These are phyloP conservation scores for Caenorhabditis brenneri DNA, from an alignment of 1,140 invertebrate species.

Conservation along the genomic window DNA sequence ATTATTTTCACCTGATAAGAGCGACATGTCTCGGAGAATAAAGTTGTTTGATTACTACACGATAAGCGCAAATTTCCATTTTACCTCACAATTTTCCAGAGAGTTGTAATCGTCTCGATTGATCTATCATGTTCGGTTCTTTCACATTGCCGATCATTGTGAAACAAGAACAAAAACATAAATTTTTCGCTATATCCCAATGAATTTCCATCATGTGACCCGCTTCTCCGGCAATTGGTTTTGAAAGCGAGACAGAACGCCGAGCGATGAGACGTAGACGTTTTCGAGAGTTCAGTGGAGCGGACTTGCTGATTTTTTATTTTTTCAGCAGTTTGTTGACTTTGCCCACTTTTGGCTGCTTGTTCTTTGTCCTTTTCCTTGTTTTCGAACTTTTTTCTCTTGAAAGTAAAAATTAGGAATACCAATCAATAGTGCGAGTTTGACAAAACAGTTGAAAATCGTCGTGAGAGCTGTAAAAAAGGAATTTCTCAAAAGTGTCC, in stretches of 20 bases:
- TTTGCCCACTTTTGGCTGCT: not conserved
- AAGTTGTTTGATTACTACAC: not conserved
- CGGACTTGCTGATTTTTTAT: not conserved
- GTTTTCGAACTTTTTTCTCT: not conserved
- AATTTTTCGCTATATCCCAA: not conserved
- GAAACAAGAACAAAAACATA: no score
- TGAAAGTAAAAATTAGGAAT: not conserved
- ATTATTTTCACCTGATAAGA: constrained; percentile 31
- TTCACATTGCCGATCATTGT: no score
- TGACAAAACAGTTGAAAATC: no score
- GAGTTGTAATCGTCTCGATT: not conserved
- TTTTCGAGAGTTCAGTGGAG: not conserved
- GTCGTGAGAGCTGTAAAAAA: no score
- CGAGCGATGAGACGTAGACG: not conserved
- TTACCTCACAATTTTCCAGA: not conserved
- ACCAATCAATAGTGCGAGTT: no score
- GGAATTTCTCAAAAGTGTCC: no score
- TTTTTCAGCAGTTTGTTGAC: not conserved
- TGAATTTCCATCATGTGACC: constrained; percentile 3
- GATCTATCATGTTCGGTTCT: not conserved
- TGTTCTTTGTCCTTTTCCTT: not conserved
- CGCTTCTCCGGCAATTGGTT: not conserved
- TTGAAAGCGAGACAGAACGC: not conserved
- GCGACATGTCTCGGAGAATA: not conserved
- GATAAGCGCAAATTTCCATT: no score